These are phyloP conservation scores for zebrafish (Danio rerio) DNA, from an alignment of 2,113 vertebrate genomes.

Conservation along the genomic window DNA sequence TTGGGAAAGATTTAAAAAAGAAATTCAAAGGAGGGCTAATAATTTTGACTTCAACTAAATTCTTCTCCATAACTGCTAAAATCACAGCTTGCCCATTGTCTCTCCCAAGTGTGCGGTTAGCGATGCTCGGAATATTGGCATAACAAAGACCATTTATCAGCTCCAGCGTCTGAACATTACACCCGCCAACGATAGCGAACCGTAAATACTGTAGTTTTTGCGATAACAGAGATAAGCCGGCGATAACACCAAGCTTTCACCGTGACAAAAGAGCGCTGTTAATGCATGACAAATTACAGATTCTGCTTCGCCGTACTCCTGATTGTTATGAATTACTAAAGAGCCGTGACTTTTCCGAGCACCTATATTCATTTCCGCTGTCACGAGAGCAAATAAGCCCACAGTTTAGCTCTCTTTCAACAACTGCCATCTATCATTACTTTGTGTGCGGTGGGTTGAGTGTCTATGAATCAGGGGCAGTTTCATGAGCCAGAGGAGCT, in stretches of 20 bases:
- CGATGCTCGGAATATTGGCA: constrained; percentile 16
- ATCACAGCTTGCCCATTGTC: constrained; percentile 4
- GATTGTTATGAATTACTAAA: constrained; percentile 42
- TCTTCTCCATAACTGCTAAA: background rate
- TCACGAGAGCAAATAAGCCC: constrained; percentile 63
- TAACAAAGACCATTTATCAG: constrained; percentile 32
- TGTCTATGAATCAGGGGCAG: constrained; percentile 17
- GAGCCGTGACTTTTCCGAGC: constrained; percentile 49
- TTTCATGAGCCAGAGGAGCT: constrained; percentile 38
- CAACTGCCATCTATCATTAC: constrained; percentile 68
- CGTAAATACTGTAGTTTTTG: constrained; percentile 31
- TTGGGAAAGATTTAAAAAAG: no score
- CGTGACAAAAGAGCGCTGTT: constrained; percentile 27
- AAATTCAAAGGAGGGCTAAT: no score
- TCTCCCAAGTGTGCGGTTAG: constrained; percentile 13
- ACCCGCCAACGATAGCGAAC: background rate
- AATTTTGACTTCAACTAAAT: no score
- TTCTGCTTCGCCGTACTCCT: constrained; percentile 14
- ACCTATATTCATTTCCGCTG: constrained; percentile 56
- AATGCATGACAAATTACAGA: constrained; percentile 39
- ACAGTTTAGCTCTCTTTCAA: constrained; percentile 61
- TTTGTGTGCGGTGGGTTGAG: constrained; percentile 21
- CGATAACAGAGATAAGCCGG: constrained; percentile 17
- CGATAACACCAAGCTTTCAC: constrained; percentile 17
- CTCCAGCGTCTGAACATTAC: constrained; percentile 12